Base-by-base conservation (phyloP, 2,888 invertebrate genomes). In the Muschampia plurimacula region DNA sequence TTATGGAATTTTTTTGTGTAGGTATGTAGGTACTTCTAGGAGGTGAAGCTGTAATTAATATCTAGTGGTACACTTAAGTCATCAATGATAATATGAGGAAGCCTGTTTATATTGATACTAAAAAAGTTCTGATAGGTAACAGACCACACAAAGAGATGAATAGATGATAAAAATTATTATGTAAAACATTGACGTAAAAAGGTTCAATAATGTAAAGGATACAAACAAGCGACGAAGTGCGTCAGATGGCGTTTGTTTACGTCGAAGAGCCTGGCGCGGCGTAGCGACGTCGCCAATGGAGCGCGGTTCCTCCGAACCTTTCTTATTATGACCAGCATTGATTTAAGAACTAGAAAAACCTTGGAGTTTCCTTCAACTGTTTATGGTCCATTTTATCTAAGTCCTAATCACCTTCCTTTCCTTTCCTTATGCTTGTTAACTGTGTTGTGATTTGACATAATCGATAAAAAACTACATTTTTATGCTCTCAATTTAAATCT, bases 221-320 rank as follows among this genome's bases (percentile, higher is more conserved):
- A 55, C 22, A 55, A 55, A 10, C 55, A 22, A 55, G 55, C 22
- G 10, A 52, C 15, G 15, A 52, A 39, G 49, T 66, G 77, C 82
- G 84, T 84, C 88, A 88, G 86, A 85, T 86, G 86, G 83, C 72
- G 80, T 81, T 81, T 74, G 77, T 75, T 76, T 70, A 80, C 77
- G 80, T 78, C 81, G 81, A 83, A 86, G 88, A 89, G 86, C 82
- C 68, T 64, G 78, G 78, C 73, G 65, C 75, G 78, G 79, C 84
- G 82, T 86, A 87, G 86, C 89, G 88, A 86, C 88, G 86, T 78
- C 86, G 87, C 88, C 92, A 93, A 92, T 93, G 92, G 87, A 92
- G 93, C 93, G 92, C 87, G 83, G 86, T 92, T 94, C 93, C 93
- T 88, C 83, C 82, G 81, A 82, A 81, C 89, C 89, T 90, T 92